Evolutionary conservation across 1,140 invertebrate species (phyloP).

Genomic region (Nautilus pompilius): DNA sequence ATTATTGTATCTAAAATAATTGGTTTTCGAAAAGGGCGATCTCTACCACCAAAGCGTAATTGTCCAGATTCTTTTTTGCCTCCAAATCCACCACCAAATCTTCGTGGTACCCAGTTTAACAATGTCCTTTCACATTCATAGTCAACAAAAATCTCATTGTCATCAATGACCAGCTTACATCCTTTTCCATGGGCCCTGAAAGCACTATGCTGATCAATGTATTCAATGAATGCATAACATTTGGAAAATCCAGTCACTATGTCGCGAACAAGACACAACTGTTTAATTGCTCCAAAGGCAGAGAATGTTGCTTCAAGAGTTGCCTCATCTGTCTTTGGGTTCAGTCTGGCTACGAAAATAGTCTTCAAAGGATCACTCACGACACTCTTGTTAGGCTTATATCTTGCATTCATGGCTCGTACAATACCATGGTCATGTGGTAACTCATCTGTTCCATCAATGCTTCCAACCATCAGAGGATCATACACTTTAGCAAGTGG

Average conservation of each 20-base stretch:
- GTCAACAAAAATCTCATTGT: slow-evolving; percentile 60
- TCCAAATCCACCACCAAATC: slow-evolving; percentile 83
- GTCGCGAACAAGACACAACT: slow-evolving; percentile 71
- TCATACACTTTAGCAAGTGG: slow-evolving; percentile 38
- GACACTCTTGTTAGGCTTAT: slow-evolving; percentile 61
- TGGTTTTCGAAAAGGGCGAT: slow-evolving; percentile 65
- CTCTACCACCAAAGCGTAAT: slow-evolving; percentile 77
- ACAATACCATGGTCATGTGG: slow-evolving; percentile 78
- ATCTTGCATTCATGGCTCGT: slow-evolving; percentile 69
- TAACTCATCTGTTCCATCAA: slow-evolving; percentile 78
- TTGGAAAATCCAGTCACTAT: slow-evolving; percentile 79
- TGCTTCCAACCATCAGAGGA: slow-evolving; percentile 69
- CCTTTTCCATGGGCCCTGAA: slow-evolving; percentile 63
- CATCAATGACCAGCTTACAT: slow-evolving; percentile 69
- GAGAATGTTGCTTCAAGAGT: slow-evolving; percentile 51
- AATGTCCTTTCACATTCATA: slow-evolving; percentile 61
- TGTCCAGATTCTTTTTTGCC: slow-evolving; percentile 86
- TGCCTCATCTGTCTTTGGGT: slow-evolving; percentile 66
- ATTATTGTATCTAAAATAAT: too few relatives aligned
- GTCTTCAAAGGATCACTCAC: slow-evolving; percentile 69
- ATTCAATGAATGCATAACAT: slow-evolving; percentile 85
- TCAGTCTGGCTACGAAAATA: slow-evolving; percentile 76
- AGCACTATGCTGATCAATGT: slow-evolving; percentile 63
- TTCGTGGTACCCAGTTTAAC: slow-evolving; percentile 77
- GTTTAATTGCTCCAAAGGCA: slow-evolving; percentile 60